Base-by-base conservation (phyloP, 2,797 vertebrate genomes). In the Enteromius fasciolatus region DNA sequence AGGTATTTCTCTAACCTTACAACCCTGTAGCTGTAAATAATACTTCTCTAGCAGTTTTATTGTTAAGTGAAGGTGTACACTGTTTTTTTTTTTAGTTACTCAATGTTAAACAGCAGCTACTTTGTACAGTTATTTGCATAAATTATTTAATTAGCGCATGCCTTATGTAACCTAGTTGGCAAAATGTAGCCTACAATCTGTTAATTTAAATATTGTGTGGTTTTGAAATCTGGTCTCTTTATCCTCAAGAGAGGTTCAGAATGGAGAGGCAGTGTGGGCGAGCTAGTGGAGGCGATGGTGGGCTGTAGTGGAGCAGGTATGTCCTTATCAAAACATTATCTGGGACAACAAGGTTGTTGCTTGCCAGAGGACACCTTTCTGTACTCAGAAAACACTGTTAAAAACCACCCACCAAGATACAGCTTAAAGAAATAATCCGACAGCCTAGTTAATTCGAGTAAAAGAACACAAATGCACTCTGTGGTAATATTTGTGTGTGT, bases 321-420 rank as follows among this genome's bases (percentile, higher is more conserved):
- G 63, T 52, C 54, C 78, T 86, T 83, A 86, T 86, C 81, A 83
- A 83, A 83, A 86, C 77, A 86, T 80, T 70, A 86, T 86, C 84
- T 80, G 15, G 57, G 59, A 83, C 84, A 85, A 68, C 81, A 86
- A 83, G 84, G 84, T 86, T 54, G 68, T 28, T 83, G 57, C 70
- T 86, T 15, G 36, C 33, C 11, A 66, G 70, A 86, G 84, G 81
- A 83, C 84, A 85, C 50, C 77, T 52, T 74, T 64, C 70, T 66
- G 68, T 76, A 69, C 69, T 63, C 52, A 20, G 54, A 36, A 78
- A 72, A 80, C 72, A 31, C 78, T 52, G 11, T 57, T 68, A 64
- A 48, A 73, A 61, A 46, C 67, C 73, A 78, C 80, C 76, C 63
- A 83, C 84, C 63, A 66, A 76, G 63, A 63, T 25, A 33, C 50